Percentiles rank a stretch among this genome's conserved stretches.
Conservation (phyloP, 2,113 vertebrate species). For the cattle (Bos taurus) region DNA sequence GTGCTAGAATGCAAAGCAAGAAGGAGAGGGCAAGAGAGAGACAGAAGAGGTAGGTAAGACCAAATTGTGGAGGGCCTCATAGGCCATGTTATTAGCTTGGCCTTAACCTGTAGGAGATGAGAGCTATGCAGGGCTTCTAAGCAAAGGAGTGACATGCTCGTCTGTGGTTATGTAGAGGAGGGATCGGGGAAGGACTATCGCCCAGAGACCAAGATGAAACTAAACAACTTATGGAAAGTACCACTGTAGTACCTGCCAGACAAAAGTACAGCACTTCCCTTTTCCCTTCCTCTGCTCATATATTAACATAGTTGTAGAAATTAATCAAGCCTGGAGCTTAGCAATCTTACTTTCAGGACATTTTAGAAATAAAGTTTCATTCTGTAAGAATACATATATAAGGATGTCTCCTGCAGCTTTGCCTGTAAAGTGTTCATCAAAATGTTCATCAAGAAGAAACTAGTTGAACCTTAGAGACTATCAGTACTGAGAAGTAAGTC, state of each 20-base stretch:
- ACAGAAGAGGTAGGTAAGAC: neutral
- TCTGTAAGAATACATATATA: neutral
- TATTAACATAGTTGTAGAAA: constrained; percentile 23
- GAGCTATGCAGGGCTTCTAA: neutral
- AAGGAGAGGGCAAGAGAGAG: neutral
- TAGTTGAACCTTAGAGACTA: neutral
- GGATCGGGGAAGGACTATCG: neutral
- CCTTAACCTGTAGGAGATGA: neutral
- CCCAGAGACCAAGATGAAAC: constrained; percentile 52
- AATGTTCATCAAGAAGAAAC: neutral
- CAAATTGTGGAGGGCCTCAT: neutral
- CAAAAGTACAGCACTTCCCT: constrained; percentile 47
- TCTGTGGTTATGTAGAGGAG: neutral
- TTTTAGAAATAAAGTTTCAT: neutral
- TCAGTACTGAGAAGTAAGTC: neutral
- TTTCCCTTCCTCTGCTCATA: constrained; percentile 34
- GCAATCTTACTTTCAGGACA: neutral
- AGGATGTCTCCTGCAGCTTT: neutral
- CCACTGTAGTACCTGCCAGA: constrained; percentile 43
- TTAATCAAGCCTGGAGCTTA: neutral
- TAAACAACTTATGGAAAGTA: constrained; percentile 59
- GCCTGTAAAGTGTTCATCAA: neutral
- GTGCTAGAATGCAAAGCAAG: neutral
- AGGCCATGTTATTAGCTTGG: neutral
- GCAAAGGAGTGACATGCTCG: neutral